phyloP scores from a whole-genome alignment of 2,113 vertebrate genomes.

The Heliornis fulica region DNA sequence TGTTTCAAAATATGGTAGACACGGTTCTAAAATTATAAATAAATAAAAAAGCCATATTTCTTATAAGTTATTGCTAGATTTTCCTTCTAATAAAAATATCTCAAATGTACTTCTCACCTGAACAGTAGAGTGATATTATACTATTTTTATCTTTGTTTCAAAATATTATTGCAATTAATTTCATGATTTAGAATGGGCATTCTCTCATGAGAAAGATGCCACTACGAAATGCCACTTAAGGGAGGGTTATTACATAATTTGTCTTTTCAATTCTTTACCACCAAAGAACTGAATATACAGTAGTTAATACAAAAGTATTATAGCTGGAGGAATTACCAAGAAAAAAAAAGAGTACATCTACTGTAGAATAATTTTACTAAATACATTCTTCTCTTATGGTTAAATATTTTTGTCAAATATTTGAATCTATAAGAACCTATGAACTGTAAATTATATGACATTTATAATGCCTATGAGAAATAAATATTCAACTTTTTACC shows the following conservation, averaged over 20 bases:
- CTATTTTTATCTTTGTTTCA: neutral
- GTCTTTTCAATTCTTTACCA: neutral
- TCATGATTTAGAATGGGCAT: neutral
- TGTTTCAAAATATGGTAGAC: neutral
- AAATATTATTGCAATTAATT: neutral
- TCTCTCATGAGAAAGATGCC: neutral
- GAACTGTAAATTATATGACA: neutral
- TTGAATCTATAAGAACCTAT: neutral
- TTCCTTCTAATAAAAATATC: neutral
- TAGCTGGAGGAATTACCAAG: neutral
- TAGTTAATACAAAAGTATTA: neutral
- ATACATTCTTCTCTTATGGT: neutral
- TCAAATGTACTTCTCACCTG: neutral
- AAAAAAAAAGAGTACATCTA: neutral
- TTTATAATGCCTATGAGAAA: conserved; percentile 7
- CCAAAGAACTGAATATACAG: neutral
- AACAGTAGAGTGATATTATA: neutral
- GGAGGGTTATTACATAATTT: neutral
- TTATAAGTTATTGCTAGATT: neutral
- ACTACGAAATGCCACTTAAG: neutral
- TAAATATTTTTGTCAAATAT: neutral
- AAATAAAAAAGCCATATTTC: neutral
- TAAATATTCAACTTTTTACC: neutral
- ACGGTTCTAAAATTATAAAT: neutral
- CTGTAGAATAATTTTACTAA: neutral